phyloP scores from a whole-genome alignment of 1,140 invertebrate species.

The Philopotamus ludificatus region DNA sequence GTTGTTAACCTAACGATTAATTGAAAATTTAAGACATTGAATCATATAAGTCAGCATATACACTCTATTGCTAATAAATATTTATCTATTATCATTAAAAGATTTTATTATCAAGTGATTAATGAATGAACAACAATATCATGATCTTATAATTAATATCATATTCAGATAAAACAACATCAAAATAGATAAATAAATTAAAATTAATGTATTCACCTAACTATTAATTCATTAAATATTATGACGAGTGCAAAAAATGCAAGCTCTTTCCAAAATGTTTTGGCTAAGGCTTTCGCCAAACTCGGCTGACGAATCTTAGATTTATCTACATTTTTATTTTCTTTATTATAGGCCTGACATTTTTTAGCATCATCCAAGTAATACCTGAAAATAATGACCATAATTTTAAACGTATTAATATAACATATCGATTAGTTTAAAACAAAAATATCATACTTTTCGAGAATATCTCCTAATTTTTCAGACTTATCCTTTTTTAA shows the following conservation, averaged over 20 bases:
- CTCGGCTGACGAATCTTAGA: constrained; percentile 42
- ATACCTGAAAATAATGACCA: constrained; percentile 48
- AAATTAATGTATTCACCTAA: constrained; percentile 47
- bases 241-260: constrained; percentile 46
- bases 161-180: constrained; percentile 4
- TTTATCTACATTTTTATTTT: neutral
- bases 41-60: too few relatives aligned
- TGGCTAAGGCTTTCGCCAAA: constrained; percentile 49
- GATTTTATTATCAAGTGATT: too few relatives aligned
- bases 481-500: constrained; percentile 56
- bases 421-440: constrained; percentile 5
- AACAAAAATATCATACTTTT: constrained; percentile 51
- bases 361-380: constrained; percentile 49
- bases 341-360: constrained; percentile 42
- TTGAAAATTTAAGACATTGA: neutral
- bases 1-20: constrained; percentile 45
- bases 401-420: too few relatives aligned
- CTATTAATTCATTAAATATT: constrained; percentile 50
- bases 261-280: constrained; percentile 50
- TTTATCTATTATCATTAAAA: too few relatives aligned
- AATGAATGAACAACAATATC: too few relatives aligned
- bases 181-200: constrained; percentile 13
- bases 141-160: constrained; percentile 3
- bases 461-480: constrained; percentile 53
- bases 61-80: too few relatives aligned